phyloP scores from a whole-genome alignment of 2,113 vertebrate genomes.

The Callocephalon fimbriatum region DNA sequence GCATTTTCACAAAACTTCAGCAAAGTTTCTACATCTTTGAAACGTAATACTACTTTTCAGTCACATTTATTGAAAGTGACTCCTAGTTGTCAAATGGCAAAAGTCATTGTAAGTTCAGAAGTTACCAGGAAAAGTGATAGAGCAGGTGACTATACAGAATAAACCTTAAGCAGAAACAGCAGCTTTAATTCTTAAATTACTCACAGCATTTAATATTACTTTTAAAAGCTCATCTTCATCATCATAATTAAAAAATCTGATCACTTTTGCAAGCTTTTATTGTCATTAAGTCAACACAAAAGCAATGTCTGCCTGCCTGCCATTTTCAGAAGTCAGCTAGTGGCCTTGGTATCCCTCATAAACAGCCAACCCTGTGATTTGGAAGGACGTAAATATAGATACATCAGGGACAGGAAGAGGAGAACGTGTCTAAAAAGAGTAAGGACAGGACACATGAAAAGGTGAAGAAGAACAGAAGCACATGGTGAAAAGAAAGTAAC shows the following conservation, averaged over 20 bases:
- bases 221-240: neutral
- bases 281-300: neutral
- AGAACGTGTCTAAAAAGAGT: neutral
- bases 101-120: no score
- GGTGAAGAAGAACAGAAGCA: neutral
- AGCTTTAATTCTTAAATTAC: neutral
- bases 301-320: neutral
- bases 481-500: neutral
- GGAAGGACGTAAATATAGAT: neutral
- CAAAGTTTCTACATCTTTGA: no score
- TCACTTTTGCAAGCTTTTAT: neutral
- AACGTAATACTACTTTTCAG: no score
- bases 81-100: no score
- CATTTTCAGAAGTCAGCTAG: neutral
- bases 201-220: neutral
- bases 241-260: neutral
- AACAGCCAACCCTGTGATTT: neutral
- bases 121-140: no score
- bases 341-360: neutral
- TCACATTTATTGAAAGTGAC: no score
- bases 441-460: neutral
- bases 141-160: no score
- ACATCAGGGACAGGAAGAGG: neutral
- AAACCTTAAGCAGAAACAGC: no score
- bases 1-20: no score